These are phyloP conservation scores for Ellobium chinense DNA, from an alignment of 2,888 invertebrate species.

Conservation along the genomic window DNA sequence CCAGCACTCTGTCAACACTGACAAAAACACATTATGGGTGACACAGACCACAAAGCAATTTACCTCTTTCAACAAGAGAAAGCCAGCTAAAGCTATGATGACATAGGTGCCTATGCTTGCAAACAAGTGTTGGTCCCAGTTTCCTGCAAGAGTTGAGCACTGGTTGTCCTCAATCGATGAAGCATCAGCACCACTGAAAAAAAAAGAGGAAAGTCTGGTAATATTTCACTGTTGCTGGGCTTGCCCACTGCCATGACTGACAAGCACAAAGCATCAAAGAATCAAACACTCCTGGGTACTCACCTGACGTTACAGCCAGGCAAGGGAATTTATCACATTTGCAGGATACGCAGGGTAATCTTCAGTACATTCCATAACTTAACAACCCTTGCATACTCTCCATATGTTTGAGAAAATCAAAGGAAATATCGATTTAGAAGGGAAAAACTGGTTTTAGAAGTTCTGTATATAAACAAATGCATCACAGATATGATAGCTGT, in stretches of 20 bases:
- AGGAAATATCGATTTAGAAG: too few relatives aligned
- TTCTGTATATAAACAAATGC: too few relatives aligned
- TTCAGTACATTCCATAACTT: too few relatives aligned
- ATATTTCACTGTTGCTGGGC: background rate
- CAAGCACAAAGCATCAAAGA: background rate
- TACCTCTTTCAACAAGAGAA: conserved; percentile 79
- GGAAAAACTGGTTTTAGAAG: too few relatives aligned
- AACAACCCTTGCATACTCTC: too few relatives aligned
- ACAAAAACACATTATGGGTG: too few relatives aligned
- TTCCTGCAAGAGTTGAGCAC: conserved; percentile 1
- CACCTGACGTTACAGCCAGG: background rate
- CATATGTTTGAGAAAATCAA: too few relatives aligned
- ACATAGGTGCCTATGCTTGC: conserved; percentile 73
- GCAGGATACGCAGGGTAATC: background rate
- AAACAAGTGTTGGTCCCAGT: conserved; percentile 50
- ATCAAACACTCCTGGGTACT: background rate
- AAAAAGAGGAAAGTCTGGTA: too few relatives aligned
- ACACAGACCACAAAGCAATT: background rate
- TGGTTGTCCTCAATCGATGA: conserved; percentile 27
- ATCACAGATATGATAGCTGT: too few relatives aligned
- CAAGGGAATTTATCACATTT: background rate
- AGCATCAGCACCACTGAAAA: conserved; percentile 2
- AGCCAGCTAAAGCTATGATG: conserved; percentile 77
- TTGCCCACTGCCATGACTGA: background rate
- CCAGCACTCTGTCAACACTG: too few relatives aligned